These are phyloP conservation scores for Caenorhabditis becei DNA, from an alignment of 2,888 invertebrate species.

Conservation along the genomic window DNA sequence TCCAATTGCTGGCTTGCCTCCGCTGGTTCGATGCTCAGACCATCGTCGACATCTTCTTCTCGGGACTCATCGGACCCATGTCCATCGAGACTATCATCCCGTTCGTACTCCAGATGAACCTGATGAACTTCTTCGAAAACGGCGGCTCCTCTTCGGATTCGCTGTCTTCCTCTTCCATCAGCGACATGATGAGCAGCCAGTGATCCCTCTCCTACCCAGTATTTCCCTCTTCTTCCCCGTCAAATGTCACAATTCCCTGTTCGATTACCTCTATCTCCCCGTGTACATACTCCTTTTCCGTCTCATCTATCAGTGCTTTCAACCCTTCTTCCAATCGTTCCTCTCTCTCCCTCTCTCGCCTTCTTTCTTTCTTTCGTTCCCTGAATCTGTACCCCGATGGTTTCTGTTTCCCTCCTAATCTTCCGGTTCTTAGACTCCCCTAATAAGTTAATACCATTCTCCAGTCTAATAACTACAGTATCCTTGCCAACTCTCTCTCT, in stretches of 20 bases:
- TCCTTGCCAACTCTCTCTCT: constrained; percentile 44
- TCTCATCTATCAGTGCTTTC: constrained; percentile 55
- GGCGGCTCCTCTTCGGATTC: constrained; percentile 40
- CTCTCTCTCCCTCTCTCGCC: neutral
- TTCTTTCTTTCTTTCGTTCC: neutral
- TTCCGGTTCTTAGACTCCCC: constrained; percentile 38
- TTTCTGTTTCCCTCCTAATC: constrained; percentile 15
- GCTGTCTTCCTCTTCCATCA: constrained; percentile 45
- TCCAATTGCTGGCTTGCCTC: constrained; percentile 85
- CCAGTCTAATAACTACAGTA: constrained; percentile 50
- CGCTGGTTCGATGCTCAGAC: constrained; percentile 83
- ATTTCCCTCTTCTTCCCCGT: constrained; percentile 19
- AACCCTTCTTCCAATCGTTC: constrained; percentile 26
- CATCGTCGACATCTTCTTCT: constrained; percentile 93
- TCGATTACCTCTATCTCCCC: constrained; percentile 33
- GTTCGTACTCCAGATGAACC: constrained; percentile 87
- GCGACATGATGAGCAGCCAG: constrained; percentile 52
- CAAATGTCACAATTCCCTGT: constrained; percentile 49
- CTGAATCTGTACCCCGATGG: constrained; percentile 12
- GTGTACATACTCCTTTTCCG: constrained; percentile 26
- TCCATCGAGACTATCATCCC: constrained; percentile 97
- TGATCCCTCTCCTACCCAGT: constrained; percentile 26
- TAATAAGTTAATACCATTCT: constrained; percentile 25
- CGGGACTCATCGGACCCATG: constrained; percentile 92
- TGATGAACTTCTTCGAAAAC: constrained; percentile 70